Evolutionary conservation across 2,888 invertebrate species (phyloP), one percentile per base, ranked within the genome.

Genomic region (Steinernema hermaphroditum): DNA sequence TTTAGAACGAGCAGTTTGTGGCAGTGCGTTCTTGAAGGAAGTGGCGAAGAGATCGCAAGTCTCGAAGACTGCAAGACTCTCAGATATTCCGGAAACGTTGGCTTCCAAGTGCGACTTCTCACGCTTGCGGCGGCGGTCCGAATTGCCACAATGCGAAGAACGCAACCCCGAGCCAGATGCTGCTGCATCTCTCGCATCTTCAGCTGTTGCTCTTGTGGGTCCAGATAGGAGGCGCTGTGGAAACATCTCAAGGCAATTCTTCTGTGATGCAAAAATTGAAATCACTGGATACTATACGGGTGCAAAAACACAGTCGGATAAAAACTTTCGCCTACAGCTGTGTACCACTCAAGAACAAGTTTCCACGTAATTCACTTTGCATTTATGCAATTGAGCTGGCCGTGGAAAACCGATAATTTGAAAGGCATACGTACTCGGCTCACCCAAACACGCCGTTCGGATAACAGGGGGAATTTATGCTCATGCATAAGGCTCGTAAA

Each of bases 11-110:
- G 29, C 62, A 32, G 62, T 14, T 9, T 62, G 62, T 62, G 62
- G 62, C 62, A 62, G 32, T 62, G 62, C 32, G 34, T 62, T 14
- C 62, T 62, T 24, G 62, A 62, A n/a, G 62, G 62, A 32, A 62
- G 62, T 29, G 62, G 62, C 29, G 32, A 62, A 32, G 62, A 62
- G 32, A 32, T 62, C 62, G 62, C 62, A 12, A 62, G 32, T 14
- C 32, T 62, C 16, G 62, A 62, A 14, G 62, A 62, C 62, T 62
- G 62, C 62, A 62, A 16, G 2, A 62, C 62, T 2, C 62, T 62
- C 32, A 9, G 62, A 29, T 62, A 32, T 32, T 29, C 29, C 32
- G 32, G 62, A 29, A 62, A 62, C 32, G 34, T 62, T 2, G 62
- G 62, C 62, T 62, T 62, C 27, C 62, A 62, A 62, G 62, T 62